A percentile compares a stretch with the other conserved stretches of the same genome.
Conservation (phyloP, 1,140 invertebrate species). For the Drosophila nigromelanica region DNA sequence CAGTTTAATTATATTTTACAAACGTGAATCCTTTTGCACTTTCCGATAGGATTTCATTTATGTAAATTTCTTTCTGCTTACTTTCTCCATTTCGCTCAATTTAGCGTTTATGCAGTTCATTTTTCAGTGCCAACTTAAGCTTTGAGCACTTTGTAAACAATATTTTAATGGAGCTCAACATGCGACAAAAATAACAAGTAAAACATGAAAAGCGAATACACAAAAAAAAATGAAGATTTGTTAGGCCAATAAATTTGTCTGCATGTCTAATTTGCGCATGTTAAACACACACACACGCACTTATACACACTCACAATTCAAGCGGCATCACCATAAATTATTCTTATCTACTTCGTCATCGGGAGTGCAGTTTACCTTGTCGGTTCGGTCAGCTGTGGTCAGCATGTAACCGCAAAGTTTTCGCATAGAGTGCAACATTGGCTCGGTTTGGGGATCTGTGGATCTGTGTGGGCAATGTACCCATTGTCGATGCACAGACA, state of each 20-base stretch:
- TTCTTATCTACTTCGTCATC: constrained; percentile 78
- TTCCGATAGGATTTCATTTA: not conserved
- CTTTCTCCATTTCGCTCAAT: not conserved
- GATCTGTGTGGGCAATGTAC: constrained; percentile 37
- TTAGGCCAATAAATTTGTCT: constrained; percentile 78
- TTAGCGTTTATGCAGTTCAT: constrained; percentile 23
- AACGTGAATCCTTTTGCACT: no score
- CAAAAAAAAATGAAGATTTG: constrained; percentile 67
- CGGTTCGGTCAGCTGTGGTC: constrained; percentile 67
- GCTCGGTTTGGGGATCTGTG: constrained; percentile 13
- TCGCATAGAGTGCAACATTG: constrained; percentile 54
- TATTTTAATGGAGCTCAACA: constrained; percentile 67
- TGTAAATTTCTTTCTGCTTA: not conserved
- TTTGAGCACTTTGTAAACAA: constrained; percentile 54
- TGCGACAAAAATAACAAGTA: constrained; percentile 15
- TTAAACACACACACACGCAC: constrained; percentile 41
- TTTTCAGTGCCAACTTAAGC: constrained; percentile 46
- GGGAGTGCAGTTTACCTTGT: constrained; percentile 75
- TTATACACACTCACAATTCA: constrained; percentile 49
- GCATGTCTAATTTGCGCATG: constrained; percentile 77
- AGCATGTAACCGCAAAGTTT: constrained; percentile 72
- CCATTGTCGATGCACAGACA: constrained; percentile 76
- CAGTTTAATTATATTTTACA: no score
- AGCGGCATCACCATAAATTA: constrained; percentile 75
- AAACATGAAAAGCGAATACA: constrained; percentile 28